Base-by-base conservation (phyloP, 2,888 invertebrate genomes). In the Oxytorus armatus region DNA sequence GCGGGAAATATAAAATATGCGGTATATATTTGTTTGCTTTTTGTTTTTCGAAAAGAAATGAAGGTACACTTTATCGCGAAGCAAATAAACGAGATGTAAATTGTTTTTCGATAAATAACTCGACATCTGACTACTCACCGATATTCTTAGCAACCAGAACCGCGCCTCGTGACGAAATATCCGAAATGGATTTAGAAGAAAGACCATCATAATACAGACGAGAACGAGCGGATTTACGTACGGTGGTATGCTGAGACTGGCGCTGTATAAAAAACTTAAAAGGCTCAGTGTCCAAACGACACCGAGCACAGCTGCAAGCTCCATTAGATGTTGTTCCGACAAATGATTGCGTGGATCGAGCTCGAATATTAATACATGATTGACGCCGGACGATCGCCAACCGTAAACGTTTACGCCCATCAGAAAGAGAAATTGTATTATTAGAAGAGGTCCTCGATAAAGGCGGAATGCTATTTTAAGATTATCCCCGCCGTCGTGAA, bases 331-430 rank as follows among this genome's bases (percentile, higher is more conserved):
- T 89, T 98, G 98, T 86, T 98, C 98, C 0, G 97, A 97, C 0
- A 97, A 93, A 92, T 99, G 98, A 92, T 98, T 98, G 75, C 99
- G 93, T 0, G 99, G 99, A 92, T 99, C 98, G 87, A 99, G 93
- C 91, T 99, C 99, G 92, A 99, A 99, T 85, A 99, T 99, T 1
- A 99, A 93, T 0, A 99, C 99, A 91, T 99, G 99, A 93, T 99
- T 99, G 11, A 99, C 99, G 1, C 99, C 99, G 0, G 98, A 98
- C 0, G 98, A 97, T 83, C 98, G 93, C 99, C 99, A 99, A 4
- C 98, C 98, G 91, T 98, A 98, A 0, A 98, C 97, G 90, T 99
- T 99, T 63, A 99, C 96, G 25, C 98, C 99, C 92, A 99, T 97
- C 39, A 99, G 93, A 91, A 99, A 98, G 88, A 98, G 95, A 90